Evolutionary conservation across 2,888 invertebrate genomes (phyloP).

Genomic region (Caenorhabditis sp.): DNA sequence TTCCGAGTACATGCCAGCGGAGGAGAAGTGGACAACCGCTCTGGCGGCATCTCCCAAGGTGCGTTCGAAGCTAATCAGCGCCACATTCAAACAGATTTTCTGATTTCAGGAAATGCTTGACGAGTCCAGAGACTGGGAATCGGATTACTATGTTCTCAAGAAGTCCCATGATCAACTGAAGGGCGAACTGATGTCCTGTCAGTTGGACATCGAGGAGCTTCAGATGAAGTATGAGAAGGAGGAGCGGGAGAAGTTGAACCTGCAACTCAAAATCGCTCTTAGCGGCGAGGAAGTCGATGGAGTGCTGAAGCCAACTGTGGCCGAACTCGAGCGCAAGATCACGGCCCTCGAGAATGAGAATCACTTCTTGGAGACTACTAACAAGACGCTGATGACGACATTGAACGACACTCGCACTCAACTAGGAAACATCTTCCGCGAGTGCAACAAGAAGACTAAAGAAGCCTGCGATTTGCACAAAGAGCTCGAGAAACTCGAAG

Average conservation of each 20-base stretch:
- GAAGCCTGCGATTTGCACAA: conserved; percentile 10
- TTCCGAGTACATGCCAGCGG: neutral
- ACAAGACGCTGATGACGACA: conserved; percentile 3
- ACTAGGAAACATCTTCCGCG: conserved; percentile 9
- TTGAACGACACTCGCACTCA: conserved; percentile 8
- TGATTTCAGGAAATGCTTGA: too few species aligned
- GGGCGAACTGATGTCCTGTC: neutral
- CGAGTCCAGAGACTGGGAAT: neutral
- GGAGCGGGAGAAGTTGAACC: conserved; percentile 8
- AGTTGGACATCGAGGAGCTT: neutral
- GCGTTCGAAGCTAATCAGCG: too few species aligned
- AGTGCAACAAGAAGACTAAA: conserved; percentile 9
- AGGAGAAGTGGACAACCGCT: too few species aligned
- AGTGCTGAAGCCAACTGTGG: neutral
- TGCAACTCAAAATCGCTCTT: conserved; percentile 4
- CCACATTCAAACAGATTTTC: too few species aligned
- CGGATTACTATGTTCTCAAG: neutral
- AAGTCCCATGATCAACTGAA: neutral
- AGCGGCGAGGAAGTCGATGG: conserved; percentile 10
- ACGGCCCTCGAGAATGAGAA: conserved; percentile 7
- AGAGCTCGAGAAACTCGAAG: neutral
- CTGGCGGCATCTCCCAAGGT: too few species aligned
- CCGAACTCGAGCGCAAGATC: neutral
- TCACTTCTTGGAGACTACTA: conserved; percentile 11
- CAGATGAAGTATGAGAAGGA: neutral